Evolutionary conservation across 2,797 vertebrate genomes (phyloP).

Genomic region (Tokudaia muenninki): DNA sequence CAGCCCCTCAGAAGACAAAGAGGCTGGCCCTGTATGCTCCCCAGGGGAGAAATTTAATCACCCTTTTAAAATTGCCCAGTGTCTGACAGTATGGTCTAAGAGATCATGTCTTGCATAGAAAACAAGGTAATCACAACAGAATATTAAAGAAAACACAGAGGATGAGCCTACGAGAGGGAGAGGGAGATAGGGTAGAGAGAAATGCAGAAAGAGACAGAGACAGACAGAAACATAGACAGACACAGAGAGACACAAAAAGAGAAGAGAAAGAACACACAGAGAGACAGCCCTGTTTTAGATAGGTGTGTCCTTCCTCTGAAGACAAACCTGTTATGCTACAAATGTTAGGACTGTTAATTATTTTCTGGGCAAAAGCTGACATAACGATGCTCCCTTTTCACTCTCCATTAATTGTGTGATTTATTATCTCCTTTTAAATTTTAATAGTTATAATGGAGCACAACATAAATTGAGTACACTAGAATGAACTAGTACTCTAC

Average conservation of each 20-base stretch:
- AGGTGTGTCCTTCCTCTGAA: neutral
- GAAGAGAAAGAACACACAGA: neutral
- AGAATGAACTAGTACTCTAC: neutral
- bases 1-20: neutral
- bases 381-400: neutral
- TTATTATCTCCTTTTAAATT: constrained; percentile 16
- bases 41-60: neutral
- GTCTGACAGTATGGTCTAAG: neutral
- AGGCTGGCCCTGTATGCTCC: neutral
- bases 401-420: neutral
- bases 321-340: neutral
- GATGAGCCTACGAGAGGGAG: rapidly evolving
- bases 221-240: neutral
- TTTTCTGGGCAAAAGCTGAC: neutral
- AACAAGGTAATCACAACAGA: neutral
- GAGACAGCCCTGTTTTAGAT: neutral
- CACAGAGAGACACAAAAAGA: neutral
- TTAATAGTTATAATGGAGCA: neutral
- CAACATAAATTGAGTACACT: neutral
- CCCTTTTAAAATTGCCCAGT: neutral
- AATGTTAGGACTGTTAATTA: neutral
- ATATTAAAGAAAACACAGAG: neutral
- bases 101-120: neutral
- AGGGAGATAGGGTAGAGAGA: neutral
- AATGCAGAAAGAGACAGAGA: too few relatives aligned